Evolutionary conservation across 2,797 vertebrate species (phyloP), one percentile per base, ranked within the genome.

Genomic region (Myotis daubentonii): DNA sequence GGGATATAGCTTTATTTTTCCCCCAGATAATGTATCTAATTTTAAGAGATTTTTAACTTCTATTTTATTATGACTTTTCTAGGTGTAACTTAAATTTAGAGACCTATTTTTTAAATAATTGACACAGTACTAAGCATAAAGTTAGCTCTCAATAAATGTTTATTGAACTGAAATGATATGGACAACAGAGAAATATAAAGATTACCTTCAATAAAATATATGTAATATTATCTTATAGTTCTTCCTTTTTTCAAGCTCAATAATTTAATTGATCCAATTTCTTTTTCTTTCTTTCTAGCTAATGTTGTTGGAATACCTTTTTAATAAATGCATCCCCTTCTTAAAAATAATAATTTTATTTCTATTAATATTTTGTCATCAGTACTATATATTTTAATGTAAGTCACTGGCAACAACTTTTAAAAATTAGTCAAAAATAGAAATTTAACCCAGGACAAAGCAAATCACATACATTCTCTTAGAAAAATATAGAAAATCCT

Each of bases 371-470:
- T 81, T 65, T 92, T 82, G 30, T 82, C 55, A 76, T 57, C 9
- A 28, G 7, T 33, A 51, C 33, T 84, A 53, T 44, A 44, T 55
- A 68, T 57, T 93, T 86, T 71, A 76, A 93, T 44, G 13, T 23
- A 96, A 93, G n/a, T 81, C 23, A 79, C n/a, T 92, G 38, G 71
- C 12, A 47, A 53, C 83, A 76, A 75, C 55, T 80, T 65, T 7
- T 36, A 87, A 93, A 95, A 89, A 55, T 66, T 80, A 94, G 68
- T 75, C 23, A 44, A 81, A 93, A 90, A 41, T 30, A 60, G 49
- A 71, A 82, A 83, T 74, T 72, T 19, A 51, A 57, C 55, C 10
- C 1, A 87, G 28, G 22, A 91, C 38, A 92, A 36, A 82, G 30
- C 20, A 85, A 85, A 85, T 85, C 19, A 53, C 55, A 5, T 25